A percentile compares a stretch with the other conserved stretches of the same genome.
Evolutionary conservation across 1,140 invertebrate species (phyloP).

Genomic region (Teleopsis dalmanni): DNA sequence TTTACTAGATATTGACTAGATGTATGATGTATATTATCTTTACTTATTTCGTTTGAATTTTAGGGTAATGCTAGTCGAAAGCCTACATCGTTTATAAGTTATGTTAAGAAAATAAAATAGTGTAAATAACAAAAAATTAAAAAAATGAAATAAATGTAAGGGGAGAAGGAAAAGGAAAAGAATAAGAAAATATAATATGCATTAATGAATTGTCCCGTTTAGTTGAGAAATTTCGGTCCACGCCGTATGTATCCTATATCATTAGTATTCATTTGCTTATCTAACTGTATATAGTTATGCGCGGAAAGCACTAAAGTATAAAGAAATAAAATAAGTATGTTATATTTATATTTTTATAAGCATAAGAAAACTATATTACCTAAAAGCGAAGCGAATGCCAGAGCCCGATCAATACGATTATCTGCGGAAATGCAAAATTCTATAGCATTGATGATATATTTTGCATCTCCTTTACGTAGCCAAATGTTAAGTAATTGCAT

Average conservation of each 20-base stretch:
- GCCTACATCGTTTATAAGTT: no score
- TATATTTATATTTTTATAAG: neutral
- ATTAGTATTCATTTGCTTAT: no score
- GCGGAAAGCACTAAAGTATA: neutral
- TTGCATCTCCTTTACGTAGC: neutral
- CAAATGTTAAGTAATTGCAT: constrained; percentile 9
- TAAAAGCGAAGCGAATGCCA: constrained; percentile 6
- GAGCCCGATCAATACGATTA: constrained; percentile 2
- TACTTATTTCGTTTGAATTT: no score
- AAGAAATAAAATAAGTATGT: neutral
- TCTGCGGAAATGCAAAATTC: neutral
- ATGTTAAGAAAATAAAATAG: neutral
- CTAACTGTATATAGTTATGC: no score
- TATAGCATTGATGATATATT: constrained; percentile 6
- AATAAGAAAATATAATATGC: neutral
- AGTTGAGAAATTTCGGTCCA: no score
- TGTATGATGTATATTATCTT: no score
- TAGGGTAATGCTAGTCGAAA: no score
- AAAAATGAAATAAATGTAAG: neutral
- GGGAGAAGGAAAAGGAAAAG: neutral
- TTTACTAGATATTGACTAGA: no score
- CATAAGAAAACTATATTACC: neutral
- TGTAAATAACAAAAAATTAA: neutral
- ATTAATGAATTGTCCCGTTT: no score
- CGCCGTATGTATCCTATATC: no score